phyloP scores from a whole-genome alignment of 2,888 invertebrate species.

The Hypercompe scribonia region DNA sequence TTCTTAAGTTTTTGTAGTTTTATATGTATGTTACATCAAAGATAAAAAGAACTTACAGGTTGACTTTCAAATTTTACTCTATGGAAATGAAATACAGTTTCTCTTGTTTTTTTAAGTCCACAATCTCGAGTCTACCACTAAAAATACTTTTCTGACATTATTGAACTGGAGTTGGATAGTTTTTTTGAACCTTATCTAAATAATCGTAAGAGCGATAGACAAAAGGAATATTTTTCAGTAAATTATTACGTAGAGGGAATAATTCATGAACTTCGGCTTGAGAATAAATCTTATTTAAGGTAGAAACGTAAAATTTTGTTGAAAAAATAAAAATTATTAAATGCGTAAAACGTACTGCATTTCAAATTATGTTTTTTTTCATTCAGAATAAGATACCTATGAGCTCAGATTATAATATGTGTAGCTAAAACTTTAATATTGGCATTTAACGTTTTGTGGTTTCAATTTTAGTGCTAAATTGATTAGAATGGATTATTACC shows the following conservation, averaged over 20 bases:
- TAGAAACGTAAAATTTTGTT: background rate
- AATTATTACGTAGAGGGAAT: slow-evolving; percentile 35
- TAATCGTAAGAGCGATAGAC: slow-evolving; percentile 5
- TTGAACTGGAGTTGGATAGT: slow-evolving; percentile 30
- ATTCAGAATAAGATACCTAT: background rate
- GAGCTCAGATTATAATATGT: background rate
- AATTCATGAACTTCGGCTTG: slow-evolving; percentile 40
- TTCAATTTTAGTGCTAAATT: background rate
- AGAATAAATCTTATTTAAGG: slow-evolving; percentile 36
- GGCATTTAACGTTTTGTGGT: background rate
- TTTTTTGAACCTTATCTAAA: slow-evolving; percentile 14
- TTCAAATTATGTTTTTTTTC: background rate
- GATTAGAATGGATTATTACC: background rate
- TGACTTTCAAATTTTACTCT: background rate
- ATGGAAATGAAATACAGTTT: background rate
- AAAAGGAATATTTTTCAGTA: slow-evolving; percentile 29
- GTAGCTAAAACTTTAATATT: background rate
- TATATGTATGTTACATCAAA: too few relatives aligned
- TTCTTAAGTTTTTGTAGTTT: too few relatives aligned
- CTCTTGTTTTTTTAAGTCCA: background rate
- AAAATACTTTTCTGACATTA: slow-evolving; percentile 16
- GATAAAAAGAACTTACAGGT: too few relatives aligned
- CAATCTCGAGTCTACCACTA: background rate
- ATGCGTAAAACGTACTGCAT: background rate
- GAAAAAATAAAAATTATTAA: background rate